These are phyloP conservation scores for Psittacara wagleri DNA, from an alignment of 2,113 vertebrate species.

Conservation along the genomic window DNA sequence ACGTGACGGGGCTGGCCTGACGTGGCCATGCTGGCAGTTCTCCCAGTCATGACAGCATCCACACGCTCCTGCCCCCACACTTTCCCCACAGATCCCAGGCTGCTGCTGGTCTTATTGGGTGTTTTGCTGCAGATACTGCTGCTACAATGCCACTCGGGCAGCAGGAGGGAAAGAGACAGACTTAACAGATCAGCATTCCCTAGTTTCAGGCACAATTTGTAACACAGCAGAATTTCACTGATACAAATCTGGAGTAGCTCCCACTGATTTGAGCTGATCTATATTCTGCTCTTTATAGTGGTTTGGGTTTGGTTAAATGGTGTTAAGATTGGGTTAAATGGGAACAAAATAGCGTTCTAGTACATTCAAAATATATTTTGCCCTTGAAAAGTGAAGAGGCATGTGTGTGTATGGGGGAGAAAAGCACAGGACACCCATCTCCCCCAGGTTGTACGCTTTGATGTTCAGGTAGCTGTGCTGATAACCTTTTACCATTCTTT, in stretches of 20 bases:
- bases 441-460: not conserved
- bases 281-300: rapidly evolving
- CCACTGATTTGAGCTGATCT: not conserved
- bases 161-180: constrained; percentile 7
- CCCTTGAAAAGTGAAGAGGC: not conserved
- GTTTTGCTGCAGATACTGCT: not conserved
- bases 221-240: not conserved
- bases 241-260: not conserved
- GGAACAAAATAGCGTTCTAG: not conserved
- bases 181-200: not conserved
- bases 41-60: constrained; percentile 50
- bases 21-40: constrained; percentile 19
- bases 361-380: not conserved
- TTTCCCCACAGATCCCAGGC: not conserved
- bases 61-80: constrained; percentile 8
- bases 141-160: not conserved
- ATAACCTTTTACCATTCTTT: not conserved
- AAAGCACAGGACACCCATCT: not conserved
- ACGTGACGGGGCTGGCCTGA: constrained; percentile 2
- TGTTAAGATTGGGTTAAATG: not conserved
- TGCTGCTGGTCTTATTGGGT: not conserved
- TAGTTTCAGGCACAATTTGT: not conserved
- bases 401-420: rapidly evolving
- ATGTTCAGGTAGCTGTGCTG: not conserved
- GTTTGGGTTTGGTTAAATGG: not conserved